Evolutionary conservation across 2,888 invertebrate species (phyloP).

Genomic region (Agriopis aurantiaria): DNA sequence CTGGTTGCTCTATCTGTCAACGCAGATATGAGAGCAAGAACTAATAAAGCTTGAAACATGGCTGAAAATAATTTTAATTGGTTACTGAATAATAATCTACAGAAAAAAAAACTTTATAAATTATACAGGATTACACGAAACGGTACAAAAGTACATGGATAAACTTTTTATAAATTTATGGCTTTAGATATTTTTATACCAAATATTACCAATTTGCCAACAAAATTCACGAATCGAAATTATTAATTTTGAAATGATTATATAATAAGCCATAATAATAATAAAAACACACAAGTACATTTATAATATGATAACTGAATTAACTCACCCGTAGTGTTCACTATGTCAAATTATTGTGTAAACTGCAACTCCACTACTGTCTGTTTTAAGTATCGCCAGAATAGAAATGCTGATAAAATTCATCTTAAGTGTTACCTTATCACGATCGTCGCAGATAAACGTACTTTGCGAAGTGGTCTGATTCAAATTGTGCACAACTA

Average conservation of each 20-base stretch:
- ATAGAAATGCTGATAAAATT: slow-evolving; percentile 62
- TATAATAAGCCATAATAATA: too few relatives aligned
- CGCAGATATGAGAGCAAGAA: slow-evolving; percentile 54
- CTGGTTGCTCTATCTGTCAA: slow-evolving; percentile 52
- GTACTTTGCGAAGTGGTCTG: slow-evolving; percentile 18
- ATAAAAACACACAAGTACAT: too few relatives aligned
- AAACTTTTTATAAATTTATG: too few relatives aligned
- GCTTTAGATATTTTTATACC: too few relatives aligned
- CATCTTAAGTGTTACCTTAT: slow-evolving; percentile 73
- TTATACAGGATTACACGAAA: neutral
- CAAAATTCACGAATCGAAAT: too few relatives aligned
- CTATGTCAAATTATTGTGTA: slow-evolving; percentile 53
- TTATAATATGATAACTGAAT: slow-evolving; percentile 9
- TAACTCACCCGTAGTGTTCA: slow-evolving; percentile 64
- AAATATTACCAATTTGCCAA: too few relatives aligned
- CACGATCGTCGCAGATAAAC: slow-evolving; percentile 52
- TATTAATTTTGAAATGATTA: too few relatives aligned
- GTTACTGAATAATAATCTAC: neutral
- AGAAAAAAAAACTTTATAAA: neutral
- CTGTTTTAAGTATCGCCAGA: slow-evolving; percentile 50
- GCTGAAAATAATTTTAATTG: slow-evolving; percentile 57
- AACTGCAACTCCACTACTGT: slow-evolving; percentile 51
- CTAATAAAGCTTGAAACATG: slow-evolving; percentile 58
- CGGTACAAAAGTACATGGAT: neutral
- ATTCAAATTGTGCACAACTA: slow-evolving; percentile 16